Conservation (phyloP, 2,797 vertebrate genomes). For the Manis crassicaudata region DNA sequence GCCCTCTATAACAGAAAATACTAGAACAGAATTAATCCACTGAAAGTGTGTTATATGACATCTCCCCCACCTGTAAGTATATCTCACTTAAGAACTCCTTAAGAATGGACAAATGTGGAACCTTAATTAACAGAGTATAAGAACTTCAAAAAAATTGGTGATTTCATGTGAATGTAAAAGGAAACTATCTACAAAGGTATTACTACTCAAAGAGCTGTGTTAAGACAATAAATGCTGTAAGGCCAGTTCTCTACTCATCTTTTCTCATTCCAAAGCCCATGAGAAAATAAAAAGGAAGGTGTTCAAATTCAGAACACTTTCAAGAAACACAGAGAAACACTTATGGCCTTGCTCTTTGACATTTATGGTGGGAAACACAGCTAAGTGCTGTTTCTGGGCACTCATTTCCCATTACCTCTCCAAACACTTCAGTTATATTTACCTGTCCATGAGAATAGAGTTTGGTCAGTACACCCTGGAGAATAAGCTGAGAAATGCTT, state of each 20-base stretch:
- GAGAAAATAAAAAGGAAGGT: neutral
- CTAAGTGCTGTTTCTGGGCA: neutral
- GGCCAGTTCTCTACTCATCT: neutral
- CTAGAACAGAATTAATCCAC: neutral
- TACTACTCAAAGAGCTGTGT: neutral
- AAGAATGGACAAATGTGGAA: neutral
- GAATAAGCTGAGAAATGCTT: neutral
- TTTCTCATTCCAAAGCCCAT: neutral
- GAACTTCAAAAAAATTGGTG: neutral
- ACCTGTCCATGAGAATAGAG: neutral
- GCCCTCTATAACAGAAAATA: neutral
- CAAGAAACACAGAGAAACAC: neutral
- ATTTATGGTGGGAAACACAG: conserved; percentile 17
- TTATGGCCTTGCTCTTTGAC: neutral
- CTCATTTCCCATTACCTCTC: neutral
- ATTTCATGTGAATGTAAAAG: neutral
- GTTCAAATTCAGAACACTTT: conserved; percentile 40
- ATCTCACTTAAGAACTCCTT: neutral
- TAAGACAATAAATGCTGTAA: neutral
- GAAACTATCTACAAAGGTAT: neutral
- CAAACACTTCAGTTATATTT: conserved; percentile 40
- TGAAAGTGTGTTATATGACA: neutral
- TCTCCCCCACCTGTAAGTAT: neutral
- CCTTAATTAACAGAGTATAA: neutral
- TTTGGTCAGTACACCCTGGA: neutral